Evolutionary conservation across 1,140 invertebrate species (phyloP), one percentile per base, ranked within the genome.

Genomic region (Anoplolepis gracilipes): DNA sequence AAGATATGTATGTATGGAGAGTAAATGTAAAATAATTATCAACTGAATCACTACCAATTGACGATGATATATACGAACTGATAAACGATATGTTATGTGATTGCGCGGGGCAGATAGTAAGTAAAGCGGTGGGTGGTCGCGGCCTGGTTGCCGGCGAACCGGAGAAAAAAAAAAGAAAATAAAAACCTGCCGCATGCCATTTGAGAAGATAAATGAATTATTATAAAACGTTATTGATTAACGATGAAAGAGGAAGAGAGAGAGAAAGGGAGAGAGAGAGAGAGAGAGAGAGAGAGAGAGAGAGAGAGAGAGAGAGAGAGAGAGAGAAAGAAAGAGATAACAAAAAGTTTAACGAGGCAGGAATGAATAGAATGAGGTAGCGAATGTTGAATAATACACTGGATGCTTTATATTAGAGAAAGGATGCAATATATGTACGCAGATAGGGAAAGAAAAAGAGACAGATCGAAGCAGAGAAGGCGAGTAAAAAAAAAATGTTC

Each of bases 11-110:
- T 42, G 75, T n/a, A n/a, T 73, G 88, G 76, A 87, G 87, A 89
- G 86, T 90, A 87, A 88, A 67, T 59, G 42, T 49, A 42, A 77
- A 84, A 75, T 81, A 85, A 93, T 89, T 92, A 91, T 89, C 86
- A 77, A 92, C 70, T 87, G 85, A 92, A 93, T 92, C 92, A 92
- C 85, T 92, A 92, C 79, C 90, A 91, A 70, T 84, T 89, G 84
- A 92, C 85, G 88, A 89, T 25, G 36, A 90, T 88, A 82, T 88
- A 82, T 86, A 88, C 49, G 79, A 90, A 88, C 67, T 90, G 92
- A 88, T 90, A 90, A 88, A 87, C 73, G 78, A 91, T 86, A 90
- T 62, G 90, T 93, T 93, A 88, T 93, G 90, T 90, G 88, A 92
- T 88, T 88, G 86, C 67, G 72, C 81, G 49, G 49, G 87, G 46